Evolutionary conservation across 35 echinoderm and acorn worm species (phyloP), one percentile per base, ranked within the genome.

Genomic region (Amphiura filiformis): DNA sequence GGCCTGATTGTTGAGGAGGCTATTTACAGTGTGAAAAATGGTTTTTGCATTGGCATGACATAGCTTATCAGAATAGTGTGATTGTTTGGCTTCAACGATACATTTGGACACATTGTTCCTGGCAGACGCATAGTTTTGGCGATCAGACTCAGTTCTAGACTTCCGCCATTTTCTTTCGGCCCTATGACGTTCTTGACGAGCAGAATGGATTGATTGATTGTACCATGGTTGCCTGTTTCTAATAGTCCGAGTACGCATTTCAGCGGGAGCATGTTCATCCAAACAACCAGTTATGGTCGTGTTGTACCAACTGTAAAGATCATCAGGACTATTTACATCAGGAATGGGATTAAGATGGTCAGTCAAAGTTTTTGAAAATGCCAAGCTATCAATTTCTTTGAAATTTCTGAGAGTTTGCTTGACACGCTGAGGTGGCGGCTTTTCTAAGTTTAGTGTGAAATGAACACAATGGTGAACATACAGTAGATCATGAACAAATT

Each of bases 111-210:
- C 42, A 39, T 87, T 77, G n/a, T 75, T 31, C 42, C 20, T 87
- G 7, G 37, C 39, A 17, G 32, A 14, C 3, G 78, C 2, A 75
- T 37, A 77, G 20, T 87, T n/a, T 41, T 78, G 5, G 7, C 65
- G 39, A 37, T 87, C 75, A 39, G 1, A 32, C n/a, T 34, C 37
- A 87, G 85, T 78, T 1, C 70, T 0, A 20, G 31, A 34, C 38
- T 86, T 76, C 36, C 84, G 28, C 57, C 84, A 86, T 38, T 86
- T 86, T 20, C 84, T 32, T 86, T 87, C 76, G 32, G 23, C 33
- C 44, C 76, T 22, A 39, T 75, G 85, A 30, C 39, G 35, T 79
- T 39, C 41, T 36, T 39, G 65, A 26, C 70, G 20, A 13, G 85
- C 65, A 17, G 44, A 32, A 87, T 87, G 76, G 38, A 87, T 42